phyloP scores from a whole-genome alignment of 2,113 vertebrate genomes.

The Tragelaphus imberbis region DNA sequence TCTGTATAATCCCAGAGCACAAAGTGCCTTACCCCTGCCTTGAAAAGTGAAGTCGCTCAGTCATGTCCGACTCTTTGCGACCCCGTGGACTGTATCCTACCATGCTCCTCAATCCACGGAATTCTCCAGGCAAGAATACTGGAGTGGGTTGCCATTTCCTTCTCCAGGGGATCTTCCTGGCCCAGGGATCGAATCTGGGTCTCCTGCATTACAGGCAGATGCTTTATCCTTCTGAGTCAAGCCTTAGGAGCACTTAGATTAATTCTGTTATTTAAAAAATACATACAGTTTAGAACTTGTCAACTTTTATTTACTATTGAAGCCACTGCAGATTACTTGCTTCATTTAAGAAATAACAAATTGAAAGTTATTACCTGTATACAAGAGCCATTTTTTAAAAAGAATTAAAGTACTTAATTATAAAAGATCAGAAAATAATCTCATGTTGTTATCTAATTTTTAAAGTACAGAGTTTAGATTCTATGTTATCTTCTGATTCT shows the following conservation, averaged over 20 bases:
- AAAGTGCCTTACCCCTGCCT: not conserved
- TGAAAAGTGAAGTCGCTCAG: too few relatives aligned
- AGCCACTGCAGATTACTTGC: not conserved
- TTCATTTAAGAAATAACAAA: not conserved
- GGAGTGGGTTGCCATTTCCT: too few relatives aligned
- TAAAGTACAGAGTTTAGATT: not conserved
- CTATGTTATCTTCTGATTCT: not conserved
- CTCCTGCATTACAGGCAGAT: too few relatives aligned
- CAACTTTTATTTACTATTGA: not conserved
- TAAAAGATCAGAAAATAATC: not conserved
- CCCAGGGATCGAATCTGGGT: too few relatives aligned
- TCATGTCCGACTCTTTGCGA: too few relatives aligned
- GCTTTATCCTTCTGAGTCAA: too few relatives aligned
- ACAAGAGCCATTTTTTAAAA: not conserved
- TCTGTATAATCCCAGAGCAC: not conserved
- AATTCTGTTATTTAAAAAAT: not conserved
- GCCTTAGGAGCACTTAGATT: not conserved
- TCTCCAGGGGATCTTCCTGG: too few relatives aligned
- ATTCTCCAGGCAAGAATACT: too few relatives aligned
- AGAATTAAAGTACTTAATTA: not conserved
- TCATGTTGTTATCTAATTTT: not conserved
- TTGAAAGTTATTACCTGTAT: not conserved
- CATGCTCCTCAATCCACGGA: too few relatives aligned
- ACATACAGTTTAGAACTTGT: not conserved
- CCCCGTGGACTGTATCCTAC: too few relatives aligned